phyloP scores from a whole-genome alignment of 2,113 vertebrate genomes.

The Callocephalon fimbriatum region DNA sequence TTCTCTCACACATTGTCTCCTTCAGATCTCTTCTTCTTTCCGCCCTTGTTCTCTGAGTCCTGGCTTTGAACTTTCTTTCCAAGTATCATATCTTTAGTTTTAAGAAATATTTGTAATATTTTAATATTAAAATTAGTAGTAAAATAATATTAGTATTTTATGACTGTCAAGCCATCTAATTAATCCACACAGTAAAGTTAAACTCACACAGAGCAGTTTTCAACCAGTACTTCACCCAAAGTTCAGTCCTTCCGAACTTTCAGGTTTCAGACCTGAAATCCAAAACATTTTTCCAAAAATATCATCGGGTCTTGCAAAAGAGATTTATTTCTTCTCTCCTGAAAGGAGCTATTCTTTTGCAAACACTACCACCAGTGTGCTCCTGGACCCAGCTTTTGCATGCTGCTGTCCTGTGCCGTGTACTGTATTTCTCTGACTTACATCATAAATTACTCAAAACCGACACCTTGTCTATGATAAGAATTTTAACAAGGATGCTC shows the following conservation, averaged over 20 bases:
- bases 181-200: background rate
- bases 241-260: background rate
- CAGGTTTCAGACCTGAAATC: background rate
- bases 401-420: background rate
- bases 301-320: background rate
- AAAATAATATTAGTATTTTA: background rate
- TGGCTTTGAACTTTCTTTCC: background rate
- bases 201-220: background rate
- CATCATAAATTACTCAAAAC: background rate
- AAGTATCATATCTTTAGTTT: background rate
- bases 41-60: background rate
- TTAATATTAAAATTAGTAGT: background rate
- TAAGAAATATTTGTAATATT: background rate
- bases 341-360: slow-evolving; percentile 22
- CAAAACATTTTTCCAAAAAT: slow-evolving; percentile 22
- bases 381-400: background rate
- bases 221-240: background rate
- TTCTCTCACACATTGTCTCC: background rate
- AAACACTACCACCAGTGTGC: background rate
- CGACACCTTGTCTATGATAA: background rate
- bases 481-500: background rate
- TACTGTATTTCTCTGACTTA: background rate
- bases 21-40: background rate
- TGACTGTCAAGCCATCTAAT: background rate
- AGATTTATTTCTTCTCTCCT: slow-evolving; percentile 2